A percentile compares a stretch with the other conserved stretches of the same genome.
Evolutionary conservation across 2,888 invertebrate species (phyloP).

Genomic region (Hemistola chrysoprasaria): DNA sequence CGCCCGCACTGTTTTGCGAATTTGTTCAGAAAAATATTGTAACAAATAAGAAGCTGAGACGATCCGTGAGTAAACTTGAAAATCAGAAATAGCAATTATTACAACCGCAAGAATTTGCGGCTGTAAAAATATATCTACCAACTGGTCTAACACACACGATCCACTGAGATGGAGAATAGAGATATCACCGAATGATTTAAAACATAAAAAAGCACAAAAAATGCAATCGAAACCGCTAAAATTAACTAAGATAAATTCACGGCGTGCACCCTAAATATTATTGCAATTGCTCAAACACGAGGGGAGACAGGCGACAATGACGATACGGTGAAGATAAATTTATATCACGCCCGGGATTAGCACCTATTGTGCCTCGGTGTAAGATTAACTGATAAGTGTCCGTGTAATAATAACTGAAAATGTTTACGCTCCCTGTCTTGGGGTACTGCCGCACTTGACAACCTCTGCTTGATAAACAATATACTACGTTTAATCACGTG

Average conservation of each 20-base stretch:
- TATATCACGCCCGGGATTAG: slow-evolving; percentile 78
- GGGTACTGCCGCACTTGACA: slow-evolving; percentile 31
- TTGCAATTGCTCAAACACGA: slow-evolving; percentile 43
- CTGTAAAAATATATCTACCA: no score
- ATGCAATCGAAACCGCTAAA: slow-evolving; percentile 30
- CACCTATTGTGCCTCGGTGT: slow-evolving; percentile 69
- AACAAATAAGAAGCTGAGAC: slow-evolving; percentile 66
- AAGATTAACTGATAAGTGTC: slow-evolving; percentile 81
- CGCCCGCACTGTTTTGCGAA: slow-evolving; percentile 75
- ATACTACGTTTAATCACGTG: no score
- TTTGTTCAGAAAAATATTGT: slow-evolving; percentile 73
- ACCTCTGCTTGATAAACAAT: not conserved
- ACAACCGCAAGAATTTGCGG: no score
- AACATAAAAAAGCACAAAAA: slow-evolving; percentile 17
- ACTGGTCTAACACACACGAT: no score
- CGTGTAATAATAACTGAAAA: slow-evolving; percentile 71
- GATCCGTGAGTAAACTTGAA: slow-evolving; percentile 61
- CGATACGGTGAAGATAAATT: slow-evolving; percentile 71
- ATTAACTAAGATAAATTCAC: slow-evolving; percentile 34
- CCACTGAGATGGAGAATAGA: no score
- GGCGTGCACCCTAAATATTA: slow-evolving; percentile 45
- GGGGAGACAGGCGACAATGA: slow-evolving; percentile 63
- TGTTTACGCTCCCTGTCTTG: slow-evolving; percentile 57
- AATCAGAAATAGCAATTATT: slow-evolving; percentile 38
- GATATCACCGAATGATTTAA: not conserved